Evolutionary conservation across 2,888 invertebrate species (phyloP), one percentile per base, ranked within the genome.

Genomic region (Hemistola chrysoprasaria): DNA sequence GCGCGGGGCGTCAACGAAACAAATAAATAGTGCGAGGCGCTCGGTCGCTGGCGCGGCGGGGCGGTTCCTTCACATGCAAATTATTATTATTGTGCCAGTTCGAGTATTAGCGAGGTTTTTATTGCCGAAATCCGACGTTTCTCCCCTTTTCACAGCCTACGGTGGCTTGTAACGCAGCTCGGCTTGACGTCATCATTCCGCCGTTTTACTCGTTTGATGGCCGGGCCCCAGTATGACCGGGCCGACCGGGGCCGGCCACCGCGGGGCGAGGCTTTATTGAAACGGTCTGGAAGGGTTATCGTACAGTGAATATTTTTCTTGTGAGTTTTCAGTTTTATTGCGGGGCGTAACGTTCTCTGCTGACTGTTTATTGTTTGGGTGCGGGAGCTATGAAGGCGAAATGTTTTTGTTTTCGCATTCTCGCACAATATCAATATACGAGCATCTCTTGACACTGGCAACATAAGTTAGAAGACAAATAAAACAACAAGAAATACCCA

Each of bases 11-110:
- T 38, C 48, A 56, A 46, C 46, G 57, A 56, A 59, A 64, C 61
- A 61, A 62, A 71, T 71, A 71, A 72, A 72, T 70, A 64, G 61
- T 64, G 61, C 62, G 51, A 58, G 57, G 57, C 60, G 47, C 3
- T 16, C 21, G 34, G 57, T 56, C 60, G 47, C 3, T 16, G 26
- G 34, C 26, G 35, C 20, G 27, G 56, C 63, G 67, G 56, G 64
- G 68, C 71, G 65, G 68, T 71, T 69, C 37, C 65, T 71, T 65
- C 72, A 71, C 71, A 77, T 76, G 76, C 78, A 77, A 76, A 78
- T 78, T 75, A 77, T 78, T 75, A 73, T 78, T 76, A 76, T 78
- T 75, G 73, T 70, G 70, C 72, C 69, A 62, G 66, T 65, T 65
- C 47, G 58, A 58, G 72, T 70, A 77, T 78, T 77, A 76, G 71